phyloP scores from a whole-genome alignment of 2,797 vertebrate genomes.

The Helicolenus hilgendorfi region DNA sequence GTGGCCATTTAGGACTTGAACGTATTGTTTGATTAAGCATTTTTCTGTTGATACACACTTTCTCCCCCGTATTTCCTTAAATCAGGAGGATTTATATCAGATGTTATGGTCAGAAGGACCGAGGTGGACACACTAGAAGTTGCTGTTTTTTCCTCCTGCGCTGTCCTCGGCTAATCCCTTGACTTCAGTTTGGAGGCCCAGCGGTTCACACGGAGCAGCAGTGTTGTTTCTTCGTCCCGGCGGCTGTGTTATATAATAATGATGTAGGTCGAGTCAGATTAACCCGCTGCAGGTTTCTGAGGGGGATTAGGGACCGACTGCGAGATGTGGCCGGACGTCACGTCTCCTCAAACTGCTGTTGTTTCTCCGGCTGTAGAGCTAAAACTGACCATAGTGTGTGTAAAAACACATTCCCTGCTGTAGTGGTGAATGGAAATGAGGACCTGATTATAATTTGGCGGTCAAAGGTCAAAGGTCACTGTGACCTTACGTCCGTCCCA shows the following conservation, averaged over 20 bases:
- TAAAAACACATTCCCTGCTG: not conserved
- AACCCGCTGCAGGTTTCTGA: slow-evolving; percentile 48
- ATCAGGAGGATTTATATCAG: not conserved
- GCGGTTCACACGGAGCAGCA: slow-evolving; percentile 11
- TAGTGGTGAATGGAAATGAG: not conserved
- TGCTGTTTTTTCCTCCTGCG: not conserved
- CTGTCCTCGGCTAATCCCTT: slow-evolving; percentile 13
- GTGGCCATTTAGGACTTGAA: not conserved
- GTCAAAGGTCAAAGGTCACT: not conserved
- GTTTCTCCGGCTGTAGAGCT: not conserved
- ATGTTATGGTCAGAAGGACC: not conserved
- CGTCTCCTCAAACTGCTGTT: not conserved
- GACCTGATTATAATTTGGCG: not conserved
- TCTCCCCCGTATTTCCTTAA: not conserved
- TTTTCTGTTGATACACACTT: not conserved
- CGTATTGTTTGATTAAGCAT: not conserved
- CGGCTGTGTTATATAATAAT: slow-evolving; percentile 40
- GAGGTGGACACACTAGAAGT: not conserved
- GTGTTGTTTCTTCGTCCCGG: slow-evolving; percentile 3
- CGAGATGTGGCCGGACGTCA: not conserved
- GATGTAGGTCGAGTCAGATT: slow-evolving; percentile 44
- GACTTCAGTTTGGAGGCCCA: not conserved
- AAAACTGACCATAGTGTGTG: not conserved
- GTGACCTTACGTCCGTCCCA: not conserved
- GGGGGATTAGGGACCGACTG: slow-evolving; percentile 47